phyloP scores from a whole-genome alignment of 2,797 vertebrate species.

The Semotilus atromaculatus region DNA sequence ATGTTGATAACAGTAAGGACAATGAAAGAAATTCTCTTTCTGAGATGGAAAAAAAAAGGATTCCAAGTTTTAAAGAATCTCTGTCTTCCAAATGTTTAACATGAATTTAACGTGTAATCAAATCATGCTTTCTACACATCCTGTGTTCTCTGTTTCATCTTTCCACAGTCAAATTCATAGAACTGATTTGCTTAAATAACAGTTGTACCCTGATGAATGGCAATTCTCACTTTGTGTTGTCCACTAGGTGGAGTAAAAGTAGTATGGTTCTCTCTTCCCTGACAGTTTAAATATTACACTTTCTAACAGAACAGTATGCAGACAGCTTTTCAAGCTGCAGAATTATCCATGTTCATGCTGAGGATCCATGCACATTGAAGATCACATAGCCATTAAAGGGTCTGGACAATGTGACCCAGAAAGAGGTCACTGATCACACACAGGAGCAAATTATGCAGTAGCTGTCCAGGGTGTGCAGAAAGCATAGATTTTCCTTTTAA shows the following conservation, averaged over 20 bases:
- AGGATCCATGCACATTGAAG: conserved; percentile 38
- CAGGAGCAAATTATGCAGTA: conserved; percentile 47
- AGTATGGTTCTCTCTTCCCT: background rate
- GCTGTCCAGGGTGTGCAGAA: conserved; percentile 76
- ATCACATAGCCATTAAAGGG: conserved; percentile 14
- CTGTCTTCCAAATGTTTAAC: conserved; percentile 85
- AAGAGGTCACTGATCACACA: background rate
- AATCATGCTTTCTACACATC: conserved; percentile 80
- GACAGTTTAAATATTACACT: background rate
- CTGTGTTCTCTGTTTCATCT: conserved; percentile 57
- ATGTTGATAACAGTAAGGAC: conserved; percentile 80
- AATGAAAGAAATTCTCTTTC: conserved; percentile 77
- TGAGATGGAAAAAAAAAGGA: conserved; percentile 73
- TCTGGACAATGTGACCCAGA: background rate
- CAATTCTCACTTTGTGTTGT: background rate
- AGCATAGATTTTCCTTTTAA: conserved; percentile 74
- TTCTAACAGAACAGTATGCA: background rate
- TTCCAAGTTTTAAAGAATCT: conserved; percentile 84
- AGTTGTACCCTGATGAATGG: background rate
- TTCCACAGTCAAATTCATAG: background rate
- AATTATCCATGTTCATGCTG: conserved; percentile 14
- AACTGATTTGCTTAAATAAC: background rate
- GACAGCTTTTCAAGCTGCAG: background rate
- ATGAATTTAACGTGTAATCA: conserved; percentile 74
- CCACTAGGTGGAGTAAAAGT: conserved; percentile 32